Percentiles rank a stretch among this genome's conserved stretches.
Conservation (phyloP, 2,113 vertebrate species). For the Chaetops frenatus region DNA sequence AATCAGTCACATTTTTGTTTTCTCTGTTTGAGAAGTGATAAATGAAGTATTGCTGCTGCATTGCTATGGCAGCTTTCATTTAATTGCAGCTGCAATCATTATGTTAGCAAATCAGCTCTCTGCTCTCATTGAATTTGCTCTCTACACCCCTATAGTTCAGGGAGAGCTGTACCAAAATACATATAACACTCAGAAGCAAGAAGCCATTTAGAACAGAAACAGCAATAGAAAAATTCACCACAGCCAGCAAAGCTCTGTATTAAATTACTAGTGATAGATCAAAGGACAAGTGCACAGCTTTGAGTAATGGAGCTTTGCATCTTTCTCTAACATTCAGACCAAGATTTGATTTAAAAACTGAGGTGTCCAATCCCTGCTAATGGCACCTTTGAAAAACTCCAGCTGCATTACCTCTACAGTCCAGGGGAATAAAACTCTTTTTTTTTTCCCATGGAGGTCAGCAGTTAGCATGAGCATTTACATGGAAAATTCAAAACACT, state of each 20-base stretch:
- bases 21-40: neutral
- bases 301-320: constrained; percentile 31
- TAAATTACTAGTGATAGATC: constrained; percentile 35
- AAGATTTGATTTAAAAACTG: constrained; percentile 33
- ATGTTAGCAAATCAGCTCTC: neutral
- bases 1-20: neutral
- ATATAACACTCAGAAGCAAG: neutral
- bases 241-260: neutral
- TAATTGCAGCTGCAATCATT: neutral
- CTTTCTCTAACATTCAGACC: neutral
- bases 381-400: constrained; percentile 6
- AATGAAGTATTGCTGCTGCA: neutral
- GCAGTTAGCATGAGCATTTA: neutral
- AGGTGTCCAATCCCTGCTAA: neutral
- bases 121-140: neutral
- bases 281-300: constrained; percentile 27
- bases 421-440: neutral
- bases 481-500: neutral
- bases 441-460: neutral
- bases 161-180: neutral
- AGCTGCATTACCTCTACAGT: neutral
- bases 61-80: neutral
- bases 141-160: neutral
- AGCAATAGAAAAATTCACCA: neutral
- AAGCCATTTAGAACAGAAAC: constrained; percentile 1